phyloP scores from a whole-genome alignment of 2,888 invertebrate species.

The Apotomis turbidana region DNA sequence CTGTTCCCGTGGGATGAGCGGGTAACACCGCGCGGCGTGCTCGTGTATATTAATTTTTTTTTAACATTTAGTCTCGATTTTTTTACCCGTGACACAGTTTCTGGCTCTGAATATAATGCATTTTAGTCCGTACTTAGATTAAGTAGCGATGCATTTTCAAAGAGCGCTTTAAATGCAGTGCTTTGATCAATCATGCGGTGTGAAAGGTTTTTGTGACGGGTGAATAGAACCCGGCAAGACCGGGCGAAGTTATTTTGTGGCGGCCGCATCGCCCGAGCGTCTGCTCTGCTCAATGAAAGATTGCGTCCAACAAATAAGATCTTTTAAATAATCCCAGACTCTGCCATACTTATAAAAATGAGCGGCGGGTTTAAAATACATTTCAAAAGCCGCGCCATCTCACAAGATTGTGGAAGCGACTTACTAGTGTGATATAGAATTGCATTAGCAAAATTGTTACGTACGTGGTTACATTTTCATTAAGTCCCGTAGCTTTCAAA shows the following conservation, averaged over 20 bases:
- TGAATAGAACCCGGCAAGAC: slow-evolving; percentile 70
- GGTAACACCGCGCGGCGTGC: too few species aligned
- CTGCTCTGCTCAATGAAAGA: slow-evolving; percentile 69
- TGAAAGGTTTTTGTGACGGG: slow-evolving; percentile 75
- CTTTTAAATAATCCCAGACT: slow-evolving; percentile 67
- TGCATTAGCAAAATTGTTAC: slow-evolving; percentile 23
- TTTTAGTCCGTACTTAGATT: slow-evolving; percentile 47
- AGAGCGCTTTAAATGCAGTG: slow-evolving; percentile 64
- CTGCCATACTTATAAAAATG: slow-evolving; percentile 23
- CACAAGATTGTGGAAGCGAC: background rate
- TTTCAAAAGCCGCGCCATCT: background rate
- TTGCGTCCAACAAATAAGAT: slow-evolving; percentile 66
- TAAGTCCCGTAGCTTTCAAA: background rate
- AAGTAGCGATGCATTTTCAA: slow-evolving; percentile 66
- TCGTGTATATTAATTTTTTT: too few species aligned
- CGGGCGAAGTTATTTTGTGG: slow-evolving; percentile 73
- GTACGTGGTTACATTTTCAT: background rate
- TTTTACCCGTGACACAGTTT: background rate
- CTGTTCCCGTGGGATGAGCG: too few species aligned
- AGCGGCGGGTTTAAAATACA: slow-evolving; percentile 23
- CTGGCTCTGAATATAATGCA: background rate
- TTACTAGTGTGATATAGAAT: background rate
- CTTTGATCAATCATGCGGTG: slow-evolving; percentile 81
- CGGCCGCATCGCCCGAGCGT: slow-evolving; percentile 59
- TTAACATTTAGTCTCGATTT: too few species aligned